phyloP scores from a whole-genome alignment of 1,140 invertebrate species.

The Eueides isabella region DNA sequence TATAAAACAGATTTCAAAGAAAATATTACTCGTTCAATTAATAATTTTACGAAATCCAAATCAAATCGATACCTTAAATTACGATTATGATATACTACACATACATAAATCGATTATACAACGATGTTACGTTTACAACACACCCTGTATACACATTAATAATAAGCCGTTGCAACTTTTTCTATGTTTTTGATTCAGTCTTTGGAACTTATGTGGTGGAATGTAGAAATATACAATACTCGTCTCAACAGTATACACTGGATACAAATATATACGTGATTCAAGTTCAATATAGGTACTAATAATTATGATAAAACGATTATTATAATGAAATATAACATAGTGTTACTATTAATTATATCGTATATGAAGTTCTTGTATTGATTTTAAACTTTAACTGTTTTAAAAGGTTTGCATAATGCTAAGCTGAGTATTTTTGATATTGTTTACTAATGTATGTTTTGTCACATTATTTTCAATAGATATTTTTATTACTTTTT shows the following conservation, averaged over 20 bases:
- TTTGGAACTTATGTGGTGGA: constrained; percentile 67
- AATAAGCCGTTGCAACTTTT: constrained; percentile 37
- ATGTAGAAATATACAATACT: constrained; percentile 48
- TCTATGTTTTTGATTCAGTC: constrained; percentile 59
- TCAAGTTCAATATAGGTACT: constrained; percentile 4
- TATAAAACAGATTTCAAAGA: no score
- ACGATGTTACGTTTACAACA: constrained; percentile 16
- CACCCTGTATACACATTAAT: constrained; percentile 42
- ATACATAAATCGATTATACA: not conserved
- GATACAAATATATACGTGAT: constrained; percentile 16
- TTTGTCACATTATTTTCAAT: not conserved
- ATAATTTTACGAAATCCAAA: no score
- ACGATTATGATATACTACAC: not conserved
- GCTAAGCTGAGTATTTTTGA: not conserved
- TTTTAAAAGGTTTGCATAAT: not conserved
- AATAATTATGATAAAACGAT: constrained; percentile 17
- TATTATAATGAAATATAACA: constrained; percentile 16
- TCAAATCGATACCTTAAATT: not conserved
- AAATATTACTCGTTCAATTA: not conserved
- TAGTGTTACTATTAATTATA: not conserved
- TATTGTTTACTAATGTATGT: not conserved
- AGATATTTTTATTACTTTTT: not conserved
- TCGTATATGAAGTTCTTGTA: not conserved
- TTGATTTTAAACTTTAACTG: not conserved
- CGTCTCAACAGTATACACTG: constrained; percentile 43